Evolutionary conservation across 1,140 invertebrate species (phyloP), one percentile per base, ranked within the genome.

Genomic region (Atta colombica): DNA sequence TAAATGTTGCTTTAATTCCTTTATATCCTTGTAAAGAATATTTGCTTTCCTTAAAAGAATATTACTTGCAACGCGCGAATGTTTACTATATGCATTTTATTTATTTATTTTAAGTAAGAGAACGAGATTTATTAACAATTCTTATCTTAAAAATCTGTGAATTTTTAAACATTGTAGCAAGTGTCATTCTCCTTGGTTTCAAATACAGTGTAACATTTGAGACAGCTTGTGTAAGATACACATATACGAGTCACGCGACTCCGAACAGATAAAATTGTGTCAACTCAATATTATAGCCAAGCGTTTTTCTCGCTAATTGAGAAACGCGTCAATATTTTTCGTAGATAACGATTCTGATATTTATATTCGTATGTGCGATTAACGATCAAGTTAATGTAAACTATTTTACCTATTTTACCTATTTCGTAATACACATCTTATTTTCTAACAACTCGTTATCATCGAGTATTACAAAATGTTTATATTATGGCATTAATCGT

Each of bases 371-470:
- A 10, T 49, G 21, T n/a, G 8, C 10, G 14, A 74, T 60, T 21
- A 49, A 7, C 18, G 35, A 35, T 35, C 35, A 39, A 74, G 31
- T 45, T 69, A 39, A 14, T n/a, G 25, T 71, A 71, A 65, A 18
- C 31, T 12, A 28, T 66, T 81, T 81, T 68, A 81, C 10, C 65
- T 51, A 60, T 81, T 81, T 25, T 25, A 25, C 25, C 25, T 25
- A 25, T 25, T 81, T 28, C 51, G 14, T 71, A 58, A 81, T 71
- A 18, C 51, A 31, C 49, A 10, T 71, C 35, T 71, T 71, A 66
- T 81, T 81, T 81, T 81, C 8, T 39, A 81, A 2, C 8, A n/a
- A 80, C 21, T 69, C 31, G 14, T 55, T 81, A 69, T 81, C 49
- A 66, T 31, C 39, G 45, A 1, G 1, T 35, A 77, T 49, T 80